These are phyloP conservation scores for Craseonycteris thonglongyai DNA, from an alignment of 2,113 vertebrate species.

Conservation along the genomic window DNA sequence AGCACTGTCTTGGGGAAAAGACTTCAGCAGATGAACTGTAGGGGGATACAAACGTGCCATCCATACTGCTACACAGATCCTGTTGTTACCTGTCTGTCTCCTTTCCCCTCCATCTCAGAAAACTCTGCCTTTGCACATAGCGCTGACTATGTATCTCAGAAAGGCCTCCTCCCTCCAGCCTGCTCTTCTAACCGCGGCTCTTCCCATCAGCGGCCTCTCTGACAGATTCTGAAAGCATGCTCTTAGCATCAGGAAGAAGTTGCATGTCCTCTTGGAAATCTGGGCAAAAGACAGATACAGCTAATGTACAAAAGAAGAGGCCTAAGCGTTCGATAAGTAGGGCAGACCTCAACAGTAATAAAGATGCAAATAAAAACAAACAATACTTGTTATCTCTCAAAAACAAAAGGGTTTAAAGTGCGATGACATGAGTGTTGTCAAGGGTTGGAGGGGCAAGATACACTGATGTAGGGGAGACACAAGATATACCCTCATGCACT, in stretches of 20 bases:
- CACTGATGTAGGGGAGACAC: no score
- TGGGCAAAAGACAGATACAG: neutral
- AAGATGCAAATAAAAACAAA: constrained; percentile 25
- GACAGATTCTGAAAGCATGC: neutral
- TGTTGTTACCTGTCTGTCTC: neutral
- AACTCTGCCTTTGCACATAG: neutral
- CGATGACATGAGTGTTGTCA: neutral
- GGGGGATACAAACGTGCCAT: neutral
- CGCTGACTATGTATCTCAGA: neutral
- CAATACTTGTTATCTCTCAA: neutral
- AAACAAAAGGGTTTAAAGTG: constrained; percentile 23
- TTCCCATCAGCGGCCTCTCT: neutral
- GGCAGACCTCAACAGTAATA: neutral
- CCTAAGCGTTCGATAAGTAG: neutral
- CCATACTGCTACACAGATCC: neutral
- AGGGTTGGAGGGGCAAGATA: neutral
- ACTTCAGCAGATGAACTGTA: neutral
- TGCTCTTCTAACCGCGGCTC: neutral
- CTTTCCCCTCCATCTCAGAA: neutral
- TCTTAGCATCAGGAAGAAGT: neutral
- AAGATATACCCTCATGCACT: neutral
- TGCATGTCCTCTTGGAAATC: constrained; percentile 15
- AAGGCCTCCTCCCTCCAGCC: neutral
- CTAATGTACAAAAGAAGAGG: constrained; percentile 7
- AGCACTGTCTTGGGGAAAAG: neutral